Evolutionary conservation across 2,113 vertebrate genomes (phyloP).

Genomic region (Cololabis saira): DNA sequence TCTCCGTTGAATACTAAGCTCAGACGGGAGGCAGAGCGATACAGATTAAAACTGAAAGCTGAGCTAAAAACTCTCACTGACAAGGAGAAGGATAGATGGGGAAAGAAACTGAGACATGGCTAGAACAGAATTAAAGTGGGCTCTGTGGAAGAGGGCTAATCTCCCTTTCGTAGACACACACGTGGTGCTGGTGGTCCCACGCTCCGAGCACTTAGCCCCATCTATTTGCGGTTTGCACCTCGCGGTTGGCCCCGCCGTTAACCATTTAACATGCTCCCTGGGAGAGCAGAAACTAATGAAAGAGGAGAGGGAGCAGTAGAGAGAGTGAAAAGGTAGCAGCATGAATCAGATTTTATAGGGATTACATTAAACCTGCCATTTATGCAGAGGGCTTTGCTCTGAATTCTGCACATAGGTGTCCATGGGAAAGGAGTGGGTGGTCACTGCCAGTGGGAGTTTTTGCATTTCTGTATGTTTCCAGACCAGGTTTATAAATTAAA

Average conservation of each 20-base stretch:
- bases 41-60: conserved; percentile 57
- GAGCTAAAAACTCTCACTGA: conserved; percentile 50
- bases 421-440: conserved; percentile 52
- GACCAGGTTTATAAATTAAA: not conserved
- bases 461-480: conserved; percentile 43
- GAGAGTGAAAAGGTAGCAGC: conserved; percentile 73
- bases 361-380: conserved; percentile 82
- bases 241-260: conserved; percentile 59
- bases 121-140: conserved; percentile 58
- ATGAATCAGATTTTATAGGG: conserved; percentile 79
- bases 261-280: conserved; percentile 73
- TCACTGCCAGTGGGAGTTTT: conserved; percentile 51
- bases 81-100: conserved; percentile 37
- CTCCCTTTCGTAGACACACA: conserved; percentile 58
- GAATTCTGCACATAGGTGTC: conserved; percentile 66
- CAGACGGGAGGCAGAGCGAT: conserved; percentile 47
- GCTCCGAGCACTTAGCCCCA: conserved; percentile 72
- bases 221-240: conserved; percentile 75
- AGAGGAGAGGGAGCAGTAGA: conserved; percentile 57
- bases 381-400: conserved; percentile 73
- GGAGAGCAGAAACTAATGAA: conserved; percentile 60
- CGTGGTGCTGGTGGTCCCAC: conserved; percentile 72
- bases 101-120: conserved; percentile 37
- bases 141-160: conserved; percentile 68
- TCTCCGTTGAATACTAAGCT: conserved; percentile 50